These are phyloP conservation scores for Addax nasomaculatus DNA, from an alignment of 2,113 vertebrate genomes.

Conservation along the genomic window DNA sequence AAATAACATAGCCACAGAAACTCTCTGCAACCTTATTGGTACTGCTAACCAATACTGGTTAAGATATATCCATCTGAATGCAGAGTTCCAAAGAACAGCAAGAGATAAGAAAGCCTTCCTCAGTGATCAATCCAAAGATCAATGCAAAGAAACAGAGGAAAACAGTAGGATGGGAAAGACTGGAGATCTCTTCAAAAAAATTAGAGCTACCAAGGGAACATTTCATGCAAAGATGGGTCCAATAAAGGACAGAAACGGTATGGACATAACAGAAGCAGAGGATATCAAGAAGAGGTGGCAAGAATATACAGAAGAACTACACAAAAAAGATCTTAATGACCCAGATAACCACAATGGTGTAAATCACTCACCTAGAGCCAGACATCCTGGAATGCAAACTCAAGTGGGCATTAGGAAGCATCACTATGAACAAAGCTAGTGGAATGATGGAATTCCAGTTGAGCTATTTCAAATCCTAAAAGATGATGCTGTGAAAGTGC, in stretches of 20 bases:
- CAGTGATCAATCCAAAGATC: neutral
- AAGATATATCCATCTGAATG: neutral
- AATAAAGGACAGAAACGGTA: neutral
- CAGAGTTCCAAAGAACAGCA: neutral
- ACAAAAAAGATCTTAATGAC: neutral
- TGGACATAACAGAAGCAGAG: neutral
- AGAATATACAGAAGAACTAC: neutral
- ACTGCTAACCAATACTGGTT: neutral
- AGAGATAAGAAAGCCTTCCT: neutral
- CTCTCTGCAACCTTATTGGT: neutral
- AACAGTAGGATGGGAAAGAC: neutral
- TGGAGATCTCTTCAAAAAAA: neutral
- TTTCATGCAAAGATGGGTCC: neutral
- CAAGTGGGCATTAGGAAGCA: neutral
- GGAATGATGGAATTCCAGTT: neutral
- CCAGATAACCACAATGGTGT: neutral
- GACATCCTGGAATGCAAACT: neutral
- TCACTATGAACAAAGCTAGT: neutral
- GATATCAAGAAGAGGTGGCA: neutral
- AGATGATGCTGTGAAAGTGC: neutral
- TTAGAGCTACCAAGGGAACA: neutral
- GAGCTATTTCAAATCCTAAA: neutral
- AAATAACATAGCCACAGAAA: neutral
- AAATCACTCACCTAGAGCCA: neutral
- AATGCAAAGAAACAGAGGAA: neutral